Evolutionary conservation across 2,113 vertebrate genomes (phyloP), one percentile per base, ranked within the genome.

Genomic region (Xiphias gladius): DNA sequence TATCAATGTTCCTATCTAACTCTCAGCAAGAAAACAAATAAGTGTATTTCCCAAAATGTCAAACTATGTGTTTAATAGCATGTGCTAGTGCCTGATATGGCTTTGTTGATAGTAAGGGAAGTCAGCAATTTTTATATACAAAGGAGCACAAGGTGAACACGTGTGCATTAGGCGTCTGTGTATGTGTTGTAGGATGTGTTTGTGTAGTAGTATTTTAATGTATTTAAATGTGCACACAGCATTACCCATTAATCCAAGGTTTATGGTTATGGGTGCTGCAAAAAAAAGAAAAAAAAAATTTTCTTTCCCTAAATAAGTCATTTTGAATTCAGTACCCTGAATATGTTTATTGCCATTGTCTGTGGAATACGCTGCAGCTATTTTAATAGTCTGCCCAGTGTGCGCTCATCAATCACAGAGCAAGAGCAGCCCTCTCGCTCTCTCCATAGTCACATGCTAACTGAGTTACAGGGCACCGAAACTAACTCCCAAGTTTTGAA

Each of bases 401-500:
- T 81, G 82, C 67, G 79, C 91, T 96, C 97, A 98, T 99, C 97
- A 97, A 98, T 99, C 97, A 98, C 93, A 76, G 84, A 84, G 91
- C 85, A 37, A 68, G 92, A 90, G 94, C 96, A 95, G 93, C 96
- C 96, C 94, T 95, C 95, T 96, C 94, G 85, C 94, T 94, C 96
- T 95, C 96, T 93, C 94, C 89, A 93, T 96, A 96, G 94, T 96
- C 95, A 82, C 91, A 88, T 93, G 72, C 94, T 98, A 99, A 98
- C 96, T 94, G 91, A 95, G 97, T 99, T 98, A 98, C 90, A 80
- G 94, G 94, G 89, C 95, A 93, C 94, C 88, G 94, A 96, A 97
- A 97, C 96, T 96, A 97, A 97, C 96, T 97, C 96, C 96, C 93
- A 97, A 97, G 95, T 97, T 98, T 97, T 97, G 92, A 96, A 98